These are phyloP conservation scores for Scelioninae gen. 1 DNA, from an alignment of 2,888 invertebrate genomes.

Conservation along the genomic window DNA sequence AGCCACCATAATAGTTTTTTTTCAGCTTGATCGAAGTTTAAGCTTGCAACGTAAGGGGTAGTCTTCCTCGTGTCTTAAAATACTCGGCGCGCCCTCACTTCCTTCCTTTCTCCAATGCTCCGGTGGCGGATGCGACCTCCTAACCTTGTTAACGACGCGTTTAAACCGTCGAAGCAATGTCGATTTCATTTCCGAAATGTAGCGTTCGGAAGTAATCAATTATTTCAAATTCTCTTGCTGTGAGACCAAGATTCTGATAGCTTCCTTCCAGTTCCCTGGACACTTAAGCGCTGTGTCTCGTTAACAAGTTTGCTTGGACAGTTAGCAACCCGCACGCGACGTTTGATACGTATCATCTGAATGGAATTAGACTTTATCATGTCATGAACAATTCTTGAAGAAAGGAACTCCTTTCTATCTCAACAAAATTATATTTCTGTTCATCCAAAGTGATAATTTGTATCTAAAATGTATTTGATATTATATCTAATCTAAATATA, in stretches of 20 bases:
- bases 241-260: slow-evolving; percentile 48
- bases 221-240: slow-evolving; percentile 69
- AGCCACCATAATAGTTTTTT: background rate
- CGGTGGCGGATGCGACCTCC: slow-evolving; percentile 50
- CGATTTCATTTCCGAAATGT: slow-evolving; percentile 77
- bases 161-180: slow-evolving; percentile 63
- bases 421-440: too few relatives aligned
- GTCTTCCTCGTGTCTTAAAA: slow-evolving; percentile 46
- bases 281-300: slow-evolving; percentile 37
- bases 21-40: slow-evolving; percentile 27
- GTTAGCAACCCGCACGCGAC: slow-evolving; percentile 49
- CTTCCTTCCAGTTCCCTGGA: slow-evolving; percentile 45
- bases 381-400: slow-evolving; percentile 12
- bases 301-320: slow-evolving; percentile 52
- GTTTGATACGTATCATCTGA: slow-evolving; percentile 42
- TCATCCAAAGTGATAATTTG: too few relatives aligned
- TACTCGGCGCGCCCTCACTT: slow-evolving; percentile 53
- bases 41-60: slow-evolving; percentile 26
- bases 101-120: slow-evolving; percentile 48
- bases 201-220: slow-evolving; percentile 76
- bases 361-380: slow-evolving; percentile 28
- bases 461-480: too few relatives aligned
- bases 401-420: background rate
- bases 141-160: slow-evolving; percentile 63
- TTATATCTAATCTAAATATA: too few relatives aligned